Base-by-base conservation (phyloP, 1,140 invertebrate genomes). In the Drosophila nebulosa region DNA sequence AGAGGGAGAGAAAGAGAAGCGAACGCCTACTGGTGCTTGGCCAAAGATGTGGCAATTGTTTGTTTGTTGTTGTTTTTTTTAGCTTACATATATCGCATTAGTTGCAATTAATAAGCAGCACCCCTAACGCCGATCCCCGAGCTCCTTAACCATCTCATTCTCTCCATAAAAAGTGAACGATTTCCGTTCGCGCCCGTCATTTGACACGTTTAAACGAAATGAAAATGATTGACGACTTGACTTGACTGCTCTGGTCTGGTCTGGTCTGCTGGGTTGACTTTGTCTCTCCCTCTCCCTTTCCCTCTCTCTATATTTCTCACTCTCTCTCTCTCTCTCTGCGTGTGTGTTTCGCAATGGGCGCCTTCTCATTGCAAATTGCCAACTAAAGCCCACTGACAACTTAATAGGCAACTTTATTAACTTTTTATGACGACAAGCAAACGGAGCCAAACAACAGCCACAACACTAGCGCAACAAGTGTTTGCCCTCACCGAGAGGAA, bases 141-240 rank as follows among this genome's bases (percentile, higher is more conserved):
- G n/a, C n/a, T 52, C 51, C 30, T 51, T 16, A 67, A 18, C 39
- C 65, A 46, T 46, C 35, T 4, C 67, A 67, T 26, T 39, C 56
- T 27, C 63, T 14, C 72, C 68, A 74, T 77, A 77, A 81, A 78
- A 80, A 24, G 74, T 66, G 69, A 71, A 52, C 70, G 66, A 83
- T 78, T 83, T 83, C 79, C 79, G 80, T 65, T 84, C 70, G 70
- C 70, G 57, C 64, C 67, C 75, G 79, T 69, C 67, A 84, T 84
- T 84, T 84, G 76, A 67, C 76, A 79, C 80, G 76, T 74, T 83
- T 81, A 83, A 46, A 78, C 70, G 74, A 81, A 81, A 83, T 78
- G 74, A 78, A 81, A 74, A 81, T 81, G 78, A 81, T 81, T 81
- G 78, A 81, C 73, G 78, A 78, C 69, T 70, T 50, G 62, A 77